Conservation (phyloP, 2,797 vertebrate genomes). For the Peromyscus melanophrys region DNA sequence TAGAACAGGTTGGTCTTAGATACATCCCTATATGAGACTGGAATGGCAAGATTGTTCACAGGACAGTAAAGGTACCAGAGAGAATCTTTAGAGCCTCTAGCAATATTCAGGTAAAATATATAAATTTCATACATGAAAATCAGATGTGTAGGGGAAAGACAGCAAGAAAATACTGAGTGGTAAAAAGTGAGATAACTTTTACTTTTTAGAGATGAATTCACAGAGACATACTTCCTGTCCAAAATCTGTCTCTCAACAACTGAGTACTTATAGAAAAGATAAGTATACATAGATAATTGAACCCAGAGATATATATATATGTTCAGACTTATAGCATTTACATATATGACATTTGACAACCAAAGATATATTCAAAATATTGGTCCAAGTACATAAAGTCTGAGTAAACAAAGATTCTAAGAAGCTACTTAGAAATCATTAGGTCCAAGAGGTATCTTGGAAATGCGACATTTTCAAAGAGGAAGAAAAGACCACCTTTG, state of each 20-base stretch:
- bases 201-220: background rate
- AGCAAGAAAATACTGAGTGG: background rate
- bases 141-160: background rate
- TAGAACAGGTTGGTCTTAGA: too few species aligned
- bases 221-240: rapidly evolving
- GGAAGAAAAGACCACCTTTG: background rate
- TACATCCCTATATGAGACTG: background rate
- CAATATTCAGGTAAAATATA: background rate
- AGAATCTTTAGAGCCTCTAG: constrained; percentile 23
- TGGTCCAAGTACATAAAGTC: background rate
- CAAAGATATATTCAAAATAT: background rate
- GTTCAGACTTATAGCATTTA: background rate
- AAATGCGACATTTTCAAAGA: background rate
- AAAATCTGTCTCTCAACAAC: background rate
- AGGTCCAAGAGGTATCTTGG: background rate
- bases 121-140: background rate
- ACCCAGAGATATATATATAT: rapidly evolving
- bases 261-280: background rate
- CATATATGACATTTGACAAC: background rate
- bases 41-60: constrained; percentile 11
- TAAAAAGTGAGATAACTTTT: background rate
- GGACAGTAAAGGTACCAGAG: background rate
- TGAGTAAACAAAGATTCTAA: background rate
- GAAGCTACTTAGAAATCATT: background rate
- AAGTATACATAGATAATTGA: background rate